These are phyloP conservation scores for Melanostoma mellinum DNA, from an alignment of 2,888 invertebrate species.

Conservation along the genomic window DNA sequence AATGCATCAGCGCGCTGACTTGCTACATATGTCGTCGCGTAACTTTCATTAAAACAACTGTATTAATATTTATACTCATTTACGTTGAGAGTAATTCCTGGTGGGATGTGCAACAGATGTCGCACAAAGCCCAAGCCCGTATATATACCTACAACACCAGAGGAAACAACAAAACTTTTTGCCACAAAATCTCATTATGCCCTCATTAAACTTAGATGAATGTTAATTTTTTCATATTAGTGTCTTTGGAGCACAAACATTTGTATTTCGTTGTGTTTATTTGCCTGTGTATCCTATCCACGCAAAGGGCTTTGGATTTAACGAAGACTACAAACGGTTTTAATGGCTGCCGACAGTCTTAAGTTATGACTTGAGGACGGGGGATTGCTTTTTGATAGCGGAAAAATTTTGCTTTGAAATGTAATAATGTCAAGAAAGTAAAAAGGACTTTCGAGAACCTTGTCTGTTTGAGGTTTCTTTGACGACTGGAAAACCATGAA, in stretches of 20 bases:
- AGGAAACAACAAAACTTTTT: constrained; percentile 42
- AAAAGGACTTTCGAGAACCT: too few relatives aligned
- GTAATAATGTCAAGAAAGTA: too few relatives aligned
- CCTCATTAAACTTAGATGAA: constrained; percentile 67
- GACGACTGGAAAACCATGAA: too few relatives aligned
- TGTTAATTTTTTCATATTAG: constrained; percentile 63
- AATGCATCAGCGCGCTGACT: constrained; percentile 36
- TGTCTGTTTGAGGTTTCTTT: too few relatives aligned
- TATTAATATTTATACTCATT: constrained; percentile 72
- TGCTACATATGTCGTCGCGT: constrained; percentile 2
- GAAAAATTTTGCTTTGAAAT: too few relatives aligned
- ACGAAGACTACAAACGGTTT: too few relatives aligned
- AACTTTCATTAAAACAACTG: constrained; percentile 68
- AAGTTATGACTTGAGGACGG: too few relatives aligned
- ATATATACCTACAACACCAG: neutral
- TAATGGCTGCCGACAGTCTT: too few relatives aligned
- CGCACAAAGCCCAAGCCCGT: constrained; percentile 10
- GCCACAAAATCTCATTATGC: constrained; percentile 60
- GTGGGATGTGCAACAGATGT: constrained; percentile 69
- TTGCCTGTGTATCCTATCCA: too few relatives aligned
- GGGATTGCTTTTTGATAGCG: too few relatives aligned
- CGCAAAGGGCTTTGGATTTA: too few relatives aligned
- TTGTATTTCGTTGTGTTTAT: constrained; percentile 7
- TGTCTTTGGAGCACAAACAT: constrained; percentile 20
- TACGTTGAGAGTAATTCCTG: constrained; percentile 54